phyloP scores from a whole-genome alignment of 2,888 invertebrate genomes.

The Phyllotreta striolata region DNA sequence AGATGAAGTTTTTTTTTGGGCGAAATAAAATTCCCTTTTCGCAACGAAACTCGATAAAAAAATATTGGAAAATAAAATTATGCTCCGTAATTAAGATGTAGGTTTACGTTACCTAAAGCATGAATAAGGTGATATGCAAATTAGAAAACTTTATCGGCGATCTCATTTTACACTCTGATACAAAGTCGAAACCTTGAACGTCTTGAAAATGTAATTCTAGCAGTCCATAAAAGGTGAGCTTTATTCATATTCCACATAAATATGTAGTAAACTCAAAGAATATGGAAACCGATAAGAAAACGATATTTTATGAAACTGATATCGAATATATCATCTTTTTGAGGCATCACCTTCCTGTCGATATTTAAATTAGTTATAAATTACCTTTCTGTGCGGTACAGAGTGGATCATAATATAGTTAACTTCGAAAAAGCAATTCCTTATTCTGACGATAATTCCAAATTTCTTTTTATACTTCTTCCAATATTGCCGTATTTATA shows the following conservation, averaged over 20 bases:
- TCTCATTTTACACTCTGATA: slow-evolving; percentile 27
- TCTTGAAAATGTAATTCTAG: slow-evolving; percentile 34
- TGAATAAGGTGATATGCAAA: slow-evolving; percentile 13
- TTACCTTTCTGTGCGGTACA: slow-evolving; percentile 27
- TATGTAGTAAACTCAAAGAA: slow-evolving; percentile 41
- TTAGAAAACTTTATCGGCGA: slow-evolving; percentile 1
- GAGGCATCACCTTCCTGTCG: slow-evolving; percentile 34
- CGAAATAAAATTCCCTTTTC: not conserved
- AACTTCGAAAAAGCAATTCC: too few species aligned
- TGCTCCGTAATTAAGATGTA: not conserved
- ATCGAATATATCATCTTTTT: slow-evolving; percentile 37
- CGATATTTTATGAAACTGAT: slow-evolving; percentile 41
- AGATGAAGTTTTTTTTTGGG: not conserved
- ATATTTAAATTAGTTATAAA: slow-evolving; percentile 40
- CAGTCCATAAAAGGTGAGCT: slow-evolving; percentile 38
- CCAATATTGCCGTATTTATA: too few species aligned
- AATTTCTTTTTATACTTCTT: too few species aligned
- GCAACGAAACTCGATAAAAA: not conserved
- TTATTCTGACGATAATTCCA: too few species aligned
- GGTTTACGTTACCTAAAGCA: slow-evolving; percentile 1
- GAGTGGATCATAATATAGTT: not conserved
- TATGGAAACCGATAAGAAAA: slow-evolving; percentile 38
- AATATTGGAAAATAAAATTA: not conserved
- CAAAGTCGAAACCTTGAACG: slow-evolving; percentile 31
- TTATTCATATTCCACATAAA: slow-evolving; percentile 40